Evolutionary conservation across 2,113 vertebrate species (phyloP), one percentile per base, ranked within the genome.

Genomic region (Lophius piscatorius): DNA sequence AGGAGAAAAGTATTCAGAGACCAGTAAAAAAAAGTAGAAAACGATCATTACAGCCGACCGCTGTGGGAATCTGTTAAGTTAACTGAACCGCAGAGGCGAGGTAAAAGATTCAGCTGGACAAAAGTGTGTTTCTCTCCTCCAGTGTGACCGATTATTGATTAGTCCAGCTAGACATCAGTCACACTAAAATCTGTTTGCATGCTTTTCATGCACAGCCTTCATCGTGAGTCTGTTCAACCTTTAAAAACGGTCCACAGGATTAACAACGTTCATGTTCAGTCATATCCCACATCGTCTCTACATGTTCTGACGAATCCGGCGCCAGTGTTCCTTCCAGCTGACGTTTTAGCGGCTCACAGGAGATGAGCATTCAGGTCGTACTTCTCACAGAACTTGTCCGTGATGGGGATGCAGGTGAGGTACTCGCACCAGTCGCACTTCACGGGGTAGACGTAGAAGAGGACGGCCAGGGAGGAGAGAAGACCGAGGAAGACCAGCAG

Each of bases 371-470:
- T 96, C 73, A 99, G 91, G 84, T 98, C 96, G 0, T 99, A 98
- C 73, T 98, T 98, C 88, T 98, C 97, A 0, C 96, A 96, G 90
- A 88, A 94, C 74, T 97, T 98, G 93, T 98, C 95, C 0, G 96
- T 98, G 92, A 99, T 95, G 17, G 97, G 96, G 83, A 99, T 97
- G 81, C 97, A 99, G 55, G 97, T 99, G 73, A 99, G 94, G 83
- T 94, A 92, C 82, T 99, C 97, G 0, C 97, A 99, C 96, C 97
- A 99, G 71, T 94, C 93, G 0, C 97, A 99, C 81, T 93, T 97
- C 35, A 98, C 91, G 0, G 95, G 95, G 75, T 94, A 92, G 78
- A 98, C 89, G 67, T 99, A 98, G 87, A 99, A 98, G 49, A 98
- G 92, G 38, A 98, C 91, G 52, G 94, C 94, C 47, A 99, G 92